Evolutionary conservation across 2,113 vertebrate species (phyloP), one percentile per base, ranked within the genome.

Genomic region (Ciconia maguari): DNA sequence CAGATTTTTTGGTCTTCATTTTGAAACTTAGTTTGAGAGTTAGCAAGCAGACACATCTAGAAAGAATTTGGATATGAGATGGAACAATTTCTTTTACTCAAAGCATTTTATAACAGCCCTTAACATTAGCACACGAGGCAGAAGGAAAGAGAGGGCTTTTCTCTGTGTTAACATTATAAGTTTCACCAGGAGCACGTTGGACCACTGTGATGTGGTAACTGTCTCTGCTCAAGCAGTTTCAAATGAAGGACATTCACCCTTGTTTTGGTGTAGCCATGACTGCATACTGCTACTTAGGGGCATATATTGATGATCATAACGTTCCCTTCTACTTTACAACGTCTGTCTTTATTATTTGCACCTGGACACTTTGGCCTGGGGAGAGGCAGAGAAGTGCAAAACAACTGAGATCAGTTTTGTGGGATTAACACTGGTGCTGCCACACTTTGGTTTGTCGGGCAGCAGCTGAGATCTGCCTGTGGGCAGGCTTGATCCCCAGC

Each of bases 21-120:
- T 61, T n/a, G 32, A 76, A 96, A 97, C 48, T 80, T 32, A 62
- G 16, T 49, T 76, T 91, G 70, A 60, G 41, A 81, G 34, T 30
- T 83, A 42, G 30, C 25, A 93, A 96, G 44, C 44, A 88, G 24
- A 55, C 41, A 60, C 34, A 18, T 44, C 8, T 38, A 79, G 57
- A 94, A 96, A 82, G 36, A 92, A 95, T 77, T 58, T 89, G 69
- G 54, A 42, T 94, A 88, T 16, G 64, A 93, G 60, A 61, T 0
- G 0, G 22, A 88, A 81, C 6, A 2, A 48, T 49, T 94, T 74
- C 2, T 83, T 90, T 96, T 78, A 80, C 69, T 90, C 71, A 46
- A 83, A 91, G 48, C 41, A 12, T 60, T 88, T 96, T 87, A 69
- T 25, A 94, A 90, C 38, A 77, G 58, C 42, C 72, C 57, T 64